Conservation (phyloP, 2,888 invertebrate genomes). For the Nomada ruficornis region DNA sequence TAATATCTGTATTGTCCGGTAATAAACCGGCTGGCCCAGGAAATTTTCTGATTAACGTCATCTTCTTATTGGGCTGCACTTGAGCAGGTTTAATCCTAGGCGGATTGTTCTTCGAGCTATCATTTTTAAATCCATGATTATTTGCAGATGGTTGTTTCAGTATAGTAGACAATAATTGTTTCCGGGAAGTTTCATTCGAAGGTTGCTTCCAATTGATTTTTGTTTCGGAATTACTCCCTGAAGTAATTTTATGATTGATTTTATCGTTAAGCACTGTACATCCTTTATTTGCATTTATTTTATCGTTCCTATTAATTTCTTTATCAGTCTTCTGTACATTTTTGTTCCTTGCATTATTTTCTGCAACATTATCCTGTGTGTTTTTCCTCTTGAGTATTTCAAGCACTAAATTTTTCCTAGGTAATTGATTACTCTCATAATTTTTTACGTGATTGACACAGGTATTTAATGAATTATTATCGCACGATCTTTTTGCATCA, state of each 20-base stretch:
- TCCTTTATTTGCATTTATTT: not conserved
- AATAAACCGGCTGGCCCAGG: slow-evolving; percentile 85
- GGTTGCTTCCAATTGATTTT: not conserved
- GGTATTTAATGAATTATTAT: not conserved
- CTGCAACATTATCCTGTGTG: not conserved
- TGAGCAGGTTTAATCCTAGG: slow-evolving; percentile 18
- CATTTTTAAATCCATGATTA: not conserved
- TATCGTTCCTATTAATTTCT: not conserved
- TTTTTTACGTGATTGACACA: not conserved
- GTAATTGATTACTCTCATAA: not conserved
- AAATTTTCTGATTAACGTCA: slow-evolving; percentile 82
- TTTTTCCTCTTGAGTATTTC: slow-evolving; percentile 45
- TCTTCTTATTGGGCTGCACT: slow-evolving; percentile 40
- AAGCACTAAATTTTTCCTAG: slow-evolving; percentile 48
- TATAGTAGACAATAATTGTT: slow-evolving; percentile 33
- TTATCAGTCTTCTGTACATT: not conserved
- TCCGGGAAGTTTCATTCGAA: slow-evolving; percentile 25
- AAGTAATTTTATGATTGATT: not conserved
- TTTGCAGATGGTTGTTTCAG: slow-evolving; percentile 21
- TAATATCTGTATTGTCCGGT: slow-evolving; percentile 75
- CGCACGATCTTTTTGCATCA: not conserved
- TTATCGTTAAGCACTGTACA: not conserved
- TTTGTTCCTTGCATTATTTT: slow-evolving; percentile 15
- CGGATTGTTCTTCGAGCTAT: not conserved
- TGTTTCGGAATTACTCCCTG: not conserved